Evolutionary conservation across 2,888 invertebrate species (phyloP).

Genomic region (Hemistola chrysoprasaria): DNA sequence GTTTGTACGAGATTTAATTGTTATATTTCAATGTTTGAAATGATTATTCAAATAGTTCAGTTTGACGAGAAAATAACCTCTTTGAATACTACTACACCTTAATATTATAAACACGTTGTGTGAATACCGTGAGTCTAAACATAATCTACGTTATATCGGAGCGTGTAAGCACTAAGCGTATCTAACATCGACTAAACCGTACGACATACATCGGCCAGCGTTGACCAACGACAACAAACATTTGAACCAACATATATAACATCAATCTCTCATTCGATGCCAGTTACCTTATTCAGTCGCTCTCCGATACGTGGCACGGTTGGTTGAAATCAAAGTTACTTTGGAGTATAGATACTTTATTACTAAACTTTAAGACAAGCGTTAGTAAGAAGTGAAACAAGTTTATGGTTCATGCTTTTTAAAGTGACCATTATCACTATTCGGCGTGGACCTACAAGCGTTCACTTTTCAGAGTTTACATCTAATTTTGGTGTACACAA

Average conservation of each 20-base stretch:
- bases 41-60: no score
- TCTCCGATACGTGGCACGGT: conserved; percentile 69
- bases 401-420: conserved; percentile 57
- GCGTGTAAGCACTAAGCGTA: conserved; percentile 66
- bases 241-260: conserved; percentile 62
- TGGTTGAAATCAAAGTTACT: conserved; percentile 79
- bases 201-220: conserved; percentile 61
- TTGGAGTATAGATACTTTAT: conserved; percentile 81
- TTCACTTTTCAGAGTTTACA: conserved; percentile 50
- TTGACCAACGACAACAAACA: conserved; percentile 49
- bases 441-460: conserved; percentile 72
- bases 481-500: conserved; percentile 64
- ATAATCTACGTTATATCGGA: conserved; percentile 36
- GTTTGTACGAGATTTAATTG: no score
- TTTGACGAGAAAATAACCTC: no score
- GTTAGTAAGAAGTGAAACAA: conserved; percentile 56
- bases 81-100: no score
- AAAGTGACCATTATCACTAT: conserved; percentile 48
- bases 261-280: conserved; percentile 45
- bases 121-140: conserved; percentile 30
- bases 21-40: no score
- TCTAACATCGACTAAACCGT: conserved; percentile 70
- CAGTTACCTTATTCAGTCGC: conserved; percentile 74
- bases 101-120: no score
- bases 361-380: conserved; percentile 73